A percentile compares a stretch with the other conserved stretches of the same genome.
phyloP scores from a whole-genome alignment of 2,888 invertebrate genomes.

The Cylindroiulus punctatus region DNA sequence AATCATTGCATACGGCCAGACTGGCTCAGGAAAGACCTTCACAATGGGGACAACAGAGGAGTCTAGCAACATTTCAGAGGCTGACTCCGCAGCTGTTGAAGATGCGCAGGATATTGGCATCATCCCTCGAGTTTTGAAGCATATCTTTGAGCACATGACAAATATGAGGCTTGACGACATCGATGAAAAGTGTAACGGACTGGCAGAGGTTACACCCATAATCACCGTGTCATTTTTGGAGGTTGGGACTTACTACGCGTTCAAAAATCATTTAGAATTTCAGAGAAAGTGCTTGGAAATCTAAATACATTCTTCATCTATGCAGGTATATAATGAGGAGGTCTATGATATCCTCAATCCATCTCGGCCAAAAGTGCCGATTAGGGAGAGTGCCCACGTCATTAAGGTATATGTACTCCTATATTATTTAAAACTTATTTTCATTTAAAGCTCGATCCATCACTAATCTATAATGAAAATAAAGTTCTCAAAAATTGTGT shows the following conservation, averaged over 20 bases:
- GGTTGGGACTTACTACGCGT: not conserved
- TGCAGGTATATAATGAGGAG: conserved; percentile 88
- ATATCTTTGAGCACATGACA: conserved; percentile 78
- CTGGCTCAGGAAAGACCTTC: conserved; percentile 68
- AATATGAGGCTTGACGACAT: conserved; percentile 67
- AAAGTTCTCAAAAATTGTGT: too few species aligned
- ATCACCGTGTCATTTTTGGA: conserved; percentile 50
- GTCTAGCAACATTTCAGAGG: conserved; percentile 58
- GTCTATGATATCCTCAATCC: conserved; percentile 76
- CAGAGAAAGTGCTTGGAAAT: not conserved
- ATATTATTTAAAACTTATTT: too few species aligned
- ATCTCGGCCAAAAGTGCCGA: conserved; percentile 73
- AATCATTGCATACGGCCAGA: conserved; percentile 66
- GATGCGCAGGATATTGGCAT: conserved; percentile 73
- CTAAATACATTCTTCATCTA: conserved; percentile 68
- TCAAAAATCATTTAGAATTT: not conserved
- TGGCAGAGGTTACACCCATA: not conserved
- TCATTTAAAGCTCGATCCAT: too few species aligned
- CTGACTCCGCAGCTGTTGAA: not conserved
- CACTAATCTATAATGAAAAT: too few species aligned
- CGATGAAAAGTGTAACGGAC: not conserved
- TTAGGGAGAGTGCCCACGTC: conserved; percentile 72
- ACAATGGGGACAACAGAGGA: conserved; percentile 65
- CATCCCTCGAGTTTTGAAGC: conserved; percentile 82
- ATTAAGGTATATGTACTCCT: conserved; percentile 49